Conservation (phyloP, 1,140 invertebrate species). For the Matsumurasca onukii region DNA sequence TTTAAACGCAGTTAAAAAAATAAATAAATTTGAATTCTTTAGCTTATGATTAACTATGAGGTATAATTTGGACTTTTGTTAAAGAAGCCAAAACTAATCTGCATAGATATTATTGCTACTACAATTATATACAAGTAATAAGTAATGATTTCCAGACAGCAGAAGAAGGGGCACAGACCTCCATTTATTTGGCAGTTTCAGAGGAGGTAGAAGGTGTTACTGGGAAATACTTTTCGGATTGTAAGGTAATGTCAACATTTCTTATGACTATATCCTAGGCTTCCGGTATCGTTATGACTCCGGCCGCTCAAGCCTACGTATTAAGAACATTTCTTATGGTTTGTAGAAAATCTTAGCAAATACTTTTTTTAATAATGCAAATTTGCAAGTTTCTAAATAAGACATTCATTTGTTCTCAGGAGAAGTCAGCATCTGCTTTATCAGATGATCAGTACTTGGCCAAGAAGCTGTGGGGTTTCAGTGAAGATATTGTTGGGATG, state of each 20-base stretch:
- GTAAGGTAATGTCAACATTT: slow-evolving; percentile 54
- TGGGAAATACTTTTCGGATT: slow-evolving; percentile 86
- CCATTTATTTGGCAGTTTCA: slow-evolving; percentile 74
- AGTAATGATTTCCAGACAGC: slow-evolving; percentile 46
- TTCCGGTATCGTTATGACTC: too few relatives aligned
- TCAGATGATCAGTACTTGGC: not conserved
- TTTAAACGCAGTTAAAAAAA: not conserved
- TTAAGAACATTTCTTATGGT: not conserved
- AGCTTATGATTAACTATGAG: too few relatives aligned
- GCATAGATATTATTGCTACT: too few relatives aligned
- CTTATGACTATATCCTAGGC: too few relatives aligned
- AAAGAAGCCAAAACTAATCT: too few relatives aligned
- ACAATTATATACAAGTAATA: too few relatives aligned
- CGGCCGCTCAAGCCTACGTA: too few relatives aligned
- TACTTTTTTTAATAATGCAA: not conserved
- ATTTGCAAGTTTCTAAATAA: not conserved
- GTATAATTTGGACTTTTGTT: too few relatives aligned
- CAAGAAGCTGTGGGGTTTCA: not conserved
- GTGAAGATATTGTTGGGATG: not conserved
- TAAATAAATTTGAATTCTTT: too few relatives aligned
- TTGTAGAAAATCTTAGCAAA: not conserved
- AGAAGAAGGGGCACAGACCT: slow-evolving; percentile 77
- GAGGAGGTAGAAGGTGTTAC: slow-evolving; percentile 69
- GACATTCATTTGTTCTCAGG: not conserved
- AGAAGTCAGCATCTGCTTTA: not conserved